Evolutionary conservation across 2,113 vertebrate genomes (phyloP).

Genomic region (Protobothrops mucrosquamatus): DNA sequence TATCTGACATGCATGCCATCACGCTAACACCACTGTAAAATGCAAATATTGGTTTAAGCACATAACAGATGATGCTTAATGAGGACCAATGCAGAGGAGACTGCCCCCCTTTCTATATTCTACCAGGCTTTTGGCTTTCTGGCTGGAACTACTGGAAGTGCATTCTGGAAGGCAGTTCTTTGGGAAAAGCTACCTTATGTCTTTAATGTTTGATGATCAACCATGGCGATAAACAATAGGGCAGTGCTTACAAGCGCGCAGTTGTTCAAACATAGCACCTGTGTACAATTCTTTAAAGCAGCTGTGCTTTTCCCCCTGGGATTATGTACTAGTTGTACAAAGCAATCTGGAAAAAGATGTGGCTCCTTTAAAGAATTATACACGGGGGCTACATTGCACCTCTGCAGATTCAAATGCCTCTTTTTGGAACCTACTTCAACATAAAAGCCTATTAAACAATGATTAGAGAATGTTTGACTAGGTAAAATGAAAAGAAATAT

Average conservation of each 20-base stretch:
- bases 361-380: not conserved
- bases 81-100: not conserved
- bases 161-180: not conserved
- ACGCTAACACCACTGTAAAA: not conserved
- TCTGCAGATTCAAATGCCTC: not conserved
- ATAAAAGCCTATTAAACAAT: not conserved
- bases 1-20: not conserved
- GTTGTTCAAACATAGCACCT: not conserved
- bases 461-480: not conserved
- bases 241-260: not conserved
- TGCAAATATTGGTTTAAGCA: not conserved
- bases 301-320: not conserved
- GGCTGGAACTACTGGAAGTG: not conserved
- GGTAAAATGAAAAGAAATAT: not conserved
- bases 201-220: constrained; percentile 19
- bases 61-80: constrained; percentile 9
- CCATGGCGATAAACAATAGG: not conserved
- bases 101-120: not conserved
- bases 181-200: not conserved
- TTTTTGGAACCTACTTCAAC: not conserved
- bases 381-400: not conserved
- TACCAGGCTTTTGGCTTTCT: not conserved
- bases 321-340: not conserved
- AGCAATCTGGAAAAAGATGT: not conserved
- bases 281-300: not conserved